Evolutionary conservation across 2,888 invertebrate species (phyloP).

Genomic region (Suillia variegata): DNA sequence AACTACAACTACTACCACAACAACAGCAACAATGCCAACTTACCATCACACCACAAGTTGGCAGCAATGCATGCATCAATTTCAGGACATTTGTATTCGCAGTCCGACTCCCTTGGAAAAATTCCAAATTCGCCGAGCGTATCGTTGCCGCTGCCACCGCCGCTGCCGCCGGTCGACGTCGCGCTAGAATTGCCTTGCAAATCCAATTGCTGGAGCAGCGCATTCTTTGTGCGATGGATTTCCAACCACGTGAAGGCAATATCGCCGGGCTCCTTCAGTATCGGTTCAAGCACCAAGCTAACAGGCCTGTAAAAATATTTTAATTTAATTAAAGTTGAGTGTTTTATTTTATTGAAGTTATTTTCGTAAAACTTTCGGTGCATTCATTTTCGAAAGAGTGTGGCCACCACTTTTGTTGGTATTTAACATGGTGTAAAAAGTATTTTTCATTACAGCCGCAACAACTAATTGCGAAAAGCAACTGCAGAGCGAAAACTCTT

Average conservation of each 20-base stretch:
- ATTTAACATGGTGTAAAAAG: too few species aligned
- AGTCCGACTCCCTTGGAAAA: conserved; percentile 63
- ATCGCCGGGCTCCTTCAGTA: conserved; percentile 73
- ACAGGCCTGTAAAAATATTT: conserved; percentile 64
- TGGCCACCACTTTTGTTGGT: too few species aligned
- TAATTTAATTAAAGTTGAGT: neutral
- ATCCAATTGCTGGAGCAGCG: conserved; percentile 67
- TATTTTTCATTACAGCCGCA: too few species aligned
- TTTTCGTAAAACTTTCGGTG: too few species aligned
- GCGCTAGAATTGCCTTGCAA: conserved; percentile 42
- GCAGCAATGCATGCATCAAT: conserved; percentile 78
- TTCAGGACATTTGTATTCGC: conserved; percentile 72
- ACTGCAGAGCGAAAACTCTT: too few species aligned
- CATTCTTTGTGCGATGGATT: conserved; percentile 69
- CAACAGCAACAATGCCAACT: conserved; percentile 42
- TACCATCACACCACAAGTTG: conserved; percentile 77
- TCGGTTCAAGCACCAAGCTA: conserved; percentile 71
- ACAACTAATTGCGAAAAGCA: too few species aligned
- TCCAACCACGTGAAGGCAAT: conserved; percentile 82
- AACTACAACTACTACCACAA: neutral
- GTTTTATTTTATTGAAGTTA: neutral
- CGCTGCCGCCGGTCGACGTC: conserved; percentile 28
- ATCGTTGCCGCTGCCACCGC: conserved; percentile 46
- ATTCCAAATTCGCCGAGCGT: conserved; percentile 61
- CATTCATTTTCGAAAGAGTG: too few species aligned